Evolutionary conservation across 2,113 vertebrate genomes (phyloP).

Genomic region (Gavia stellata): DNA sequence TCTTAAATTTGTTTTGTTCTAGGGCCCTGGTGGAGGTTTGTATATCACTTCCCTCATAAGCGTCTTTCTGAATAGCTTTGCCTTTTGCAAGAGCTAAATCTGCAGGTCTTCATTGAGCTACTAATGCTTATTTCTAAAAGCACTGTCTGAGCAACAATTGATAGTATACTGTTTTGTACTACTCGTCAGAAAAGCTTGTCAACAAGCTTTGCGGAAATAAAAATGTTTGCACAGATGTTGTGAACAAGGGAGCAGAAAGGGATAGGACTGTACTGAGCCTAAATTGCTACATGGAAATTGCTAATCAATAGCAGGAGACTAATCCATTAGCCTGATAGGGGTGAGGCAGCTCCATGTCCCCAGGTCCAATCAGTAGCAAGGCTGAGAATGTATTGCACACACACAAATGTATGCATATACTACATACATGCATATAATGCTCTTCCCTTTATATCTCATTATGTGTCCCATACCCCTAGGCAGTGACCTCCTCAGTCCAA

Average conservation of each 20-base stretch:
- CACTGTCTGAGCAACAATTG: neutral
- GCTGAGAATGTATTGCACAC: neutral
- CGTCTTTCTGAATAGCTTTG: neutral
- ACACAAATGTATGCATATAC: neutral
- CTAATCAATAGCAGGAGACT: neutral
- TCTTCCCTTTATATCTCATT: neutral
- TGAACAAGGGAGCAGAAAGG: neutral
- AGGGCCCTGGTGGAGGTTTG: neutral
- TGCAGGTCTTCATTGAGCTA: neutral
- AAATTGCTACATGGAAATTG: neutral
- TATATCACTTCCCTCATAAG: neutral
- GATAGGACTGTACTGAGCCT: neutral
- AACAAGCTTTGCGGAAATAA: neutral
- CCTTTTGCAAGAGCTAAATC: neutral
- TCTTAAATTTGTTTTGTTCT: neutral
- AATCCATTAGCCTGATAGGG: neutral
- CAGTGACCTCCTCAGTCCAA: neutral
- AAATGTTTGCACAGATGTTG: neutral
- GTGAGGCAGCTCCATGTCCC: neutral
- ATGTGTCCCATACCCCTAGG: neutral
- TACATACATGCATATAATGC: fast-evolving
- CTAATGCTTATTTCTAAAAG: neutral
- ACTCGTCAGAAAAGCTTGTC: neutral
- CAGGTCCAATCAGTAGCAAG: neutral
- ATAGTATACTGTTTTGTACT: neutral